These are phyloP conservation scores for Neogale vison DNA, from an alignment of 2,113 vertebrate genomes.

Conservation along the genomic window DNA sequence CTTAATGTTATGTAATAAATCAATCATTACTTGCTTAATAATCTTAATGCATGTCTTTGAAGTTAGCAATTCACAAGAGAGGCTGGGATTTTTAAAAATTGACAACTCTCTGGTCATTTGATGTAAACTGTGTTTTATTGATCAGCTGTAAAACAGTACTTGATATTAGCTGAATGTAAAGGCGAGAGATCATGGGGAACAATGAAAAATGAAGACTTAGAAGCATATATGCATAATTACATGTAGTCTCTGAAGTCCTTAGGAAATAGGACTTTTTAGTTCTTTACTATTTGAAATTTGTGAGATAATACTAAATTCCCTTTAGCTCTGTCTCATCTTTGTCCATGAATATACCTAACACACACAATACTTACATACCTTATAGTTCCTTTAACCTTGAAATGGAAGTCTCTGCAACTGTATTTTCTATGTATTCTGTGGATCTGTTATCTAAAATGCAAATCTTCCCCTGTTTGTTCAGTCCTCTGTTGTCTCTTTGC, in stretches of 20 bases:
- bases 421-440: conserved; percentile 7
- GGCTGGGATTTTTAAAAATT: conserved; percentile 70
- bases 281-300: conserved; percentile 42
- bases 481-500: not conserved
- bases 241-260: conserved; percentile 67
- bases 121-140: conserved; percentile 80
- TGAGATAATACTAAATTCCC: conserved; percentile 65
- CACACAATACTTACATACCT: not conserved
- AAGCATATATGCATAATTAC: not conserved
- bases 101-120: conserved; percentile 78
- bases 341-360: not conserved
- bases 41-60: conserved; percentile 81
- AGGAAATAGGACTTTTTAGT: conserved; percentile 52
- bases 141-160: conserved; percentile 76
- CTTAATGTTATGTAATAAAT: conserved; percentile 85
- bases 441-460: conserved; percentile 5
- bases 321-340: not conserved
- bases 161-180: conserved; percentile 54
- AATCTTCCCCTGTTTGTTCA: not conserved
- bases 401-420: not conserved
- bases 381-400: not conserved
- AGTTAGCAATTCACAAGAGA: conserved; percentile 77
- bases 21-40: conserved; percentile 83
- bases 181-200: conserved; percentile 66
- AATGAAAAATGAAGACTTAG: conserved; percentile 46